phyloP scores from a whole-genome alignment of 2,888 invertebrate genomes.

The Amphipoea lucens region DNA sequence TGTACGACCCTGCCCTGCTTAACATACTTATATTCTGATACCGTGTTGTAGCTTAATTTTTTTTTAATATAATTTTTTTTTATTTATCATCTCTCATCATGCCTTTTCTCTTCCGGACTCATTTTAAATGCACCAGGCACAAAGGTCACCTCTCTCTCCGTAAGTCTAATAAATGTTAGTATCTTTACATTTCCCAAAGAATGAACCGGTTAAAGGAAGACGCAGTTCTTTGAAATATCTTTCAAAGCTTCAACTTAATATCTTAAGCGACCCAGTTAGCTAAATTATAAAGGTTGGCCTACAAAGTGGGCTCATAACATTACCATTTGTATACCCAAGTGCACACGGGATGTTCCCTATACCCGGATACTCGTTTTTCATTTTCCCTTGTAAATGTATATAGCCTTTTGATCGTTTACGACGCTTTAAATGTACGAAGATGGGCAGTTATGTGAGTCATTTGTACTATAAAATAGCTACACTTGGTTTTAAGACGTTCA shows the following conservation, averaged over 20 bases:
- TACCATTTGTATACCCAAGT: constrained; percentile 39
- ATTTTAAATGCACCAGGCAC: background rate
- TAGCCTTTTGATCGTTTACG: constrained; percentile 46
- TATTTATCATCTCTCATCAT: background rate
- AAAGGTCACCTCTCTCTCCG: background rate
- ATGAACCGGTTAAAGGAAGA: constrained; percentile 1
- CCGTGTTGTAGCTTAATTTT: background rate
- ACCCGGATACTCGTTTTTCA: constrained; percentile 45
- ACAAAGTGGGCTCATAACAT: constrained; percentile 40
- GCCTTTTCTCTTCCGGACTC: background rate
- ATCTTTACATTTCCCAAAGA: background rate
- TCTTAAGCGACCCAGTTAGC: constrained; percentile 16
- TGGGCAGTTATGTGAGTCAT: constrained; percentile 36
- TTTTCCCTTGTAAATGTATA: constrained; percentile 18
- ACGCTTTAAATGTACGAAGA: constrained; percentile 33
- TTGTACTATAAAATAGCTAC: constrained; percentile 35
- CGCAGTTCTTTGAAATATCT: constrained; percentile 31
- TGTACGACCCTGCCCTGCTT: too few species aligned
- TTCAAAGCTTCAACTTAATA: constrained; percentile 30
- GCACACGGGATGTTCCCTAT: constrained; percentile 47
- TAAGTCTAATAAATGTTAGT: background rate
- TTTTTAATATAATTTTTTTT: too few species aligned
- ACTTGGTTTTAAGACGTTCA: constrained; percentile 26
- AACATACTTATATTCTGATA: too few species aligned
- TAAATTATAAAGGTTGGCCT: constrained; percentile 32